Base-by-base conservation (phyloP, 2,797 vertebrate genomes). In the Cryptoprocta ferox region DNA sequence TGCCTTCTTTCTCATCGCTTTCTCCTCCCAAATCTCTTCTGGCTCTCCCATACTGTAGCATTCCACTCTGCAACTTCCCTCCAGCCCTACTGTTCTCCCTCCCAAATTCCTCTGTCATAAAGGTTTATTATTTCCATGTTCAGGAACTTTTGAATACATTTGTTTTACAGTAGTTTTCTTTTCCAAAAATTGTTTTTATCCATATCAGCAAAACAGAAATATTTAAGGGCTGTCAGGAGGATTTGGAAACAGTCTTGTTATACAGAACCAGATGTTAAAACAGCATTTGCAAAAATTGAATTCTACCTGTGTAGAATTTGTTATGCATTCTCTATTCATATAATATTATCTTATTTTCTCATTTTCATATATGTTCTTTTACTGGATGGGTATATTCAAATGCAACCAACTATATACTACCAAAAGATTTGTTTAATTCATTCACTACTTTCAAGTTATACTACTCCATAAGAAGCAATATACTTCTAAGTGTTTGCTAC, bases 301-400 rank as follows among this genome's bases (percentile, higher is more conserved):
- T 93, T 97, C 70, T 89, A 96, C 89, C 82, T 91, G 42, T 76
- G 56, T 80, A 82, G 94, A 95, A 97, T 92, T 95, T 95, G 84
- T 89, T 79, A 95, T 63, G 3, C 1, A 32, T 82, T 94, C n/a
- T 71, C 32, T 93, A 35, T 91, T 97, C 61, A 68, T 61, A 61
- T 26, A 86, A 63, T 76, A 63, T n/a, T 19, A 94, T 19, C 18
- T 59, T 63, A 71, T 85, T 92, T 75, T 80, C 66, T 93, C 37
- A 61, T 81, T 94, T 89, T 90, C 84, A 65, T 30, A 26, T 68
- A 8, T 81, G 30, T 66, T 82, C 10, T 68, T 18, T 56, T 82
- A 82, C 5, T 79, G 39, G 24, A 28, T 88, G 1, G 5, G 75
- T 53, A 91, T 53, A 91, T 28, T 90, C 48, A 87, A 94, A 89